Evolutionary conservation across 2,797 vertebrate genomes (phyloP).

Genomic region (Craterocephalus amniculus): DNA sequence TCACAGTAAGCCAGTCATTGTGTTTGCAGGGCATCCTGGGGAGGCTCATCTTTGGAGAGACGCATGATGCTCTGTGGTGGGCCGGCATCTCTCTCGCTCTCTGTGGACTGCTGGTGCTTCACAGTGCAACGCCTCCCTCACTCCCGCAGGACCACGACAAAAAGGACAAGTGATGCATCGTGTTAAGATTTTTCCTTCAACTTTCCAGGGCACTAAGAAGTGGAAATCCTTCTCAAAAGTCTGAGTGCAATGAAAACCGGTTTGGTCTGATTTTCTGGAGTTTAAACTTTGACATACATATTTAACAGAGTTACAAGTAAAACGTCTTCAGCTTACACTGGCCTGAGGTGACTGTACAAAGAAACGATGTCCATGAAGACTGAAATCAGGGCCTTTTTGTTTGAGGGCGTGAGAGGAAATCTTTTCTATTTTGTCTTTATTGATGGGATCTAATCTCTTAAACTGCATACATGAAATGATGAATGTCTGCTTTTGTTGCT

Average conservation of each 20-base stretch:
- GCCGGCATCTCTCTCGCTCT: constrained; percentile 86
- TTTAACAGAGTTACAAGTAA: too few relatives aligned
- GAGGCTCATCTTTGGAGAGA: constrained; percentile 84
- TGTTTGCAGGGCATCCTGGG: constrained; percentile 79
- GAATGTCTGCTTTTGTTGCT: not conserved
- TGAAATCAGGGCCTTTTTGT: too few relatives aligned
- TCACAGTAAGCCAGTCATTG: too few relatives aligned
- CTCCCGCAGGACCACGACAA: constrained; percentile 50
- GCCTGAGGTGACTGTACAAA: not conserved
- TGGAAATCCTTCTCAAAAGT: too few relatives aligned
- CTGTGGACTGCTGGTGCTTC: constrained; percentile 87
- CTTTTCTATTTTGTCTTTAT: too few relatives aligned
- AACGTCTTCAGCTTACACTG: too few relatives aligned
- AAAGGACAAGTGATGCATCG: constrained; percentile 71
- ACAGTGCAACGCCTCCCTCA: constrained; percentile 71
- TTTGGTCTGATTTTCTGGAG: not conserved
- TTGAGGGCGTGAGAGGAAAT: too few relatives aligned
- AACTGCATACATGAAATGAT: not conserved
- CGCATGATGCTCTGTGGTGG: constrained; percentile 90
- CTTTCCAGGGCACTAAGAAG: not conserved
- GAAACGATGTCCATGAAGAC: too few relatives aligned
- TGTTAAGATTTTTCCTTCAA: not conserved
- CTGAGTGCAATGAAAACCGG: too few relatives aligned
- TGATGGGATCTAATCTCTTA: too few relatives aligned
- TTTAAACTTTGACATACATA: not conserved